A percentile compares a stretch with the other conserved stretches of the same genome.
phyloP scores from a whole-genome alignment of 2,113 vertebrate species.

The Cynopterus brachyotis region DNA sequence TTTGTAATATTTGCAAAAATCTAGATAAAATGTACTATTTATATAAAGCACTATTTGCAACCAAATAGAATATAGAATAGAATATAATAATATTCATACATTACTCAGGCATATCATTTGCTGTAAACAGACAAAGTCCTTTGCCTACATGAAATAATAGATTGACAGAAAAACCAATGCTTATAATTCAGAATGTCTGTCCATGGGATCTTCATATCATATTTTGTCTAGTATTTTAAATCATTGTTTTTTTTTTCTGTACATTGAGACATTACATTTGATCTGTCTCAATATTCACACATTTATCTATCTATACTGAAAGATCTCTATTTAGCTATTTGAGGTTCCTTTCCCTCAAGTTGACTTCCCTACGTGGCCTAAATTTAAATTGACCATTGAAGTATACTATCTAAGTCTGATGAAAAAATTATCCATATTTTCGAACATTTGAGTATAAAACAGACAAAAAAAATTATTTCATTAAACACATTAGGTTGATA shows the following conservation, averaged over 20 bases:
- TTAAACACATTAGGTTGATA: background rate
- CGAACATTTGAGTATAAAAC: background rate
- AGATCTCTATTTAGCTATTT: background rate
- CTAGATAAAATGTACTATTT: background rate
- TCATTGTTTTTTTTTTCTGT: background rate
- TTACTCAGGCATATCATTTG: background rate
- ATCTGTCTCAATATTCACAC: background rate
- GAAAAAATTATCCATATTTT: background rate
- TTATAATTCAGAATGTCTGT: background rate
- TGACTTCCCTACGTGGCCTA: background rate
- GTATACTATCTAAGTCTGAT: background rate
- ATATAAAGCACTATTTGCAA: background rate
- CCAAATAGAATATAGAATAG: background rate
- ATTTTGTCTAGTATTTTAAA: background rate
- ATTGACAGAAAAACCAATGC: background rate
- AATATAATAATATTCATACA: background rate
- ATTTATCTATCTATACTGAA: background rate
- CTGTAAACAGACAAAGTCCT: background rate
- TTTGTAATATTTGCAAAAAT: background rate
- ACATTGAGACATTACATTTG: background rate
- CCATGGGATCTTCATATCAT: background rate
- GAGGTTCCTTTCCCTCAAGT: background rate
- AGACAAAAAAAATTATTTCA: background rate
- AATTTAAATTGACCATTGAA: background rate
- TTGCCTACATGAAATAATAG: background rate